Percentiles rank a stretch among this genome's conserved stretches.
These are phyloP conservation scores for Equus przewalskii DNA, from an alignment of 2,113 vertebrate genomes.

Conservation along the genomic window DNA sequence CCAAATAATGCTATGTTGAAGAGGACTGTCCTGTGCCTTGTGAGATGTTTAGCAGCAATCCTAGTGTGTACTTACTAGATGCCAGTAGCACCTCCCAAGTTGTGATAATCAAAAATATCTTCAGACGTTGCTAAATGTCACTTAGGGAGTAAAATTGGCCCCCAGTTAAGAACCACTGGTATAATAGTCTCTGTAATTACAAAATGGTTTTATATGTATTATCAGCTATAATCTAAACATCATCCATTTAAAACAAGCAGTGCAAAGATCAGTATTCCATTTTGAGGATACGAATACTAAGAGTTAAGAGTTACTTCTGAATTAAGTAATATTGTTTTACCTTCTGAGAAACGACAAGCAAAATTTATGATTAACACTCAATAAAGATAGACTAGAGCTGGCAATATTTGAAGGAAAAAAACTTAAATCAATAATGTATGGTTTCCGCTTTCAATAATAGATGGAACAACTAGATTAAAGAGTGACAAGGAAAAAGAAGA, in stretches of 20 bases:
- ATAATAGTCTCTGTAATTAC: neutral
- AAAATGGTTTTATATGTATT: neutral
- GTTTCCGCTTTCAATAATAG: neutral
- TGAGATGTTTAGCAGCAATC: neutral
- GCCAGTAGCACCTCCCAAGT: neutral
- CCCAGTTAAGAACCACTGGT: neutral
- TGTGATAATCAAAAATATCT: slow-evolving; percentile 24
- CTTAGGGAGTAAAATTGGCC: neutral
- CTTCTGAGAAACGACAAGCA: neutral
- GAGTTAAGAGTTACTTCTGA: neutral
- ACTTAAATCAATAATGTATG: neutral
- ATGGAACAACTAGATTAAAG: neutral
- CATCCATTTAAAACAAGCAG: neutral
- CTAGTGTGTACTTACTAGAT: neutral
- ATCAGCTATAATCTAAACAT: neutral
- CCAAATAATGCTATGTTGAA: neutral
- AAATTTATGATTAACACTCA: neutral
- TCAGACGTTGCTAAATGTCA: neutral
- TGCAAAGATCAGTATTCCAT: neutral
- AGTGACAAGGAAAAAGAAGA: neutral
- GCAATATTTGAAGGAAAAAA: slow-evolving; percentile 8
- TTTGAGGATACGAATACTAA: neutral
- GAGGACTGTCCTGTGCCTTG: neutral
- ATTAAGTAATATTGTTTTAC: neutral
- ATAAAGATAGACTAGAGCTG: neutral